phyloP scores from a whole-genome alignment of 1,140 invertebrate genomes.

The Drosophila athabasca region DNA sequence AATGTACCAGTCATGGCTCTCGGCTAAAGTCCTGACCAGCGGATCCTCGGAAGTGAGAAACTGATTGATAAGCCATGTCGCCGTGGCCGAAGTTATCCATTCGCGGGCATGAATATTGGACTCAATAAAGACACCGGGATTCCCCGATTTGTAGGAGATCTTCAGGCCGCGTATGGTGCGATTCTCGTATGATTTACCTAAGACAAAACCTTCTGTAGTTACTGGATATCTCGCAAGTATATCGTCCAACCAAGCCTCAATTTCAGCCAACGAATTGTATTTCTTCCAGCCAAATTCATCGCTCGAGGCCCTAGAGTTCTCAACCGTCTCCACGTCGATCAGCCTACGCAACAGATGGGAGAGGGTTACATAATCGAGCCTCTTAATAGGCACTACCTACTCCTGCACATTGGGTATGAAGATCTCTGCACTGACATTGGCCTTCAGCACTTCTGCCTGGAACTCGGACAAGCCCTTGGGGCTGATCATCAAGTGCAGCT shows the following conservation, averaged over 20 bases:
- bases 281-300: slow-evolving; percentile 79
- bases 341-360: slow-evolving; percentile 12
- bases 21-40: slow-evolving; percentile 75
- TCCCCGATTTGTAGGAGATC: slow-evolving; percentile 85
- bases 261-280: slow-evolving; percentile 83
- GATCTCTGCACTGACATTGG: slow-evolving; percentile 34
- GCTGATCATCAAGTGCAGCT: slow-evolving; percentile 61
- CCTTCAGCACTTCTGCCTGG: slow-evolving; percentile 5
- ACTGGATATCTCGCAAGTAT: slow-evolving; percentile 75
- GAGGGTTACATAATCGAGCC: background rate
- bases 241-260: slow-evolving; percentile 84
- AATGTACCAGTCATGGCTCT: slow-evolving; percentile 87
- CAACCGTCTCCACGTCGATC: slow-evolving; percentile 34
- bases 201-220: slow-evolving; percentile 50
- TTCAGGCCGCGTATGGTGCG: slow-evolving; percentile 86
- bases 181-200: slow-evolving; percentile 85
- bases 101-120: slow-evolving; percentile 85
- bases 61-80: slow-evolving; percentile 85
- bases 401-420: slow-evolving; percentile 66
- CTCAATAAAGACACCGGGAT: slow-evolving; percentile 85
- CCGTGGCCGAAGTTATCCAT: slow-evolving; percentile 86
- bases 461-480: slow-evolving; percentile 35
- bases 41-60: slow-evolving; percentile 77
- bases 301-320: background rate
- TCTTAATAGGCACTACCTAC: slow-evolving; percentile 38